Conservation (phyloP, 2,113 vertebrate species). For the Oophaga pumilio region DNA sequence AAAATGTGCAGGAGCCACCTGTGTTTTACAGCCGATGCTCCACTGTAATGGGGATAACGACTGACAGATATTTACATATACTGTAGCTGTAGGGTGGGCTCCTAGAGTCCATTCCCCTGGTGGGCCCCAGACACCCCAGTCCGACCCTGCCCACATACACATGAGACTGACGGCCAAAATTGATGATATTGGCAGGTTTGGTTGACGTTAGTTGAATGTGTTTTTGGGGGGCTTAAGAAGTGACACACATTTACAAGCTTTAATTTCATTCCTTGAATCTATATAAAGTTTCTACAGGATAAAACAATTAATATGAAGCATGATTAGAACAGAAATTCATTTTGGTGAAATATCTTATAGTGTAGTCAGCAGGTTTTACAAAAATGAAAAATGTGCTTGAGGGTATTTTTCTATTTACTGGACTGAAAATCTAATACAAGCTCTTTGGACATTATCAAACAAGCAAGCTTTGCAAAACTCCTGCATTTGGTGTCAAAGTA, state of each 20-base stretch:
- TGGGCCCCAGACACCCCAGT: too few species aligned
- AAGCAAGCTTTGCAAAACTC: conserved; percentile 53
- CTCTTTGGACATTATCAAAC: conserved; percentile 57
- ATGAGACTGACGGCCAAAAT: too few species aligned
- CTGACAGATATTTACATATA: too few species aligned
- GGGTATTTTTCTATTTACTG: conserved; percentile 57
- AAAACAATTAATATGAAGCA: background rate
- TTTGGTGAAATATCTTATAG: conserved; percentile 42
- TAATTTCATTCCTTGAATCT: conserved; percentile 8
- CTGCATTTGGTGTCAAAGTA: conserved; percentile 40
- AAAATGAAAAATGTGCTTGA: conserved; percentile 57
- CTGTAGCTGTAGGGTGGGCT: too few species aligned
- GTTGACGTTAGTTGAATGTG: too few species aligned
- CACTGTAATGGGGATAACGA: too few species aligned
- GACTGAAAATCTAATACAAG: conserved; percentile 46
- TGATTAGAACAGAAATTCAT: conserved; percentile 35
- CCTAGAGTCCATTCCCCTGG: too few species aligned
- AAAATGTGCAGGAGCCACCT: too few species aligned
- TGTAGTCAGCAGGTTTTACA: conserved; percentile 53
- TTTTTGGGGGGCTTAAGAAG: background rate
- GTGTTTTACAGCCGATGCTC: too few species aligned
- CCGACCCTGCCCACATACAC: too few species aligned
- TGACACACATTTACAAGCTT: background rate
- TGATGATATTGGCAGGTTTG: too few species aligned
- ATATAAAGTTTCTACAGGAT: background rate